Base-by-base conservation (phyloP, 1,140 invertebrate genomes). In the Aphidius gifuensis region DNA sequence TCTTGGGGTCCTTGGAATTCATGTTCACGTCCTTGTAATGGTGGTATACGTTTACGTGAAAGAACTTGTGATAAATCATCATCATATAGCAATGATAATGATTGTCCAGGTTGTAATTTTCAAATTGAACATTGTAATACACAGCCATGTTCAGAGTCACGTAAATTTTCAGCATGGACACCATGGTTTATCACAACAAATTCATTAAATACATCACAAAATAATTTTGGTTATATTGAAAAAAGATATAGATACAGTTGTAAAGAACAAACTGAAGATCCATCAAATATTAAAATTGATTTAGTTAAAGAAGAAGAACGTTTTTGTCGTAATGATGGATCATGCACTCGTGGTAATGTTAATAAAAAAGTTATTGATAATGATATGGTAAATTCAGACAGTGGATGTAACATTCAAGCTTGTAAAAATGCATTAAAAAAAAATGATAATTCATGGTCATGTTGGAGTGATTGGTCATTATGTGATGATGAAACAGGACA, bases 211-310 rank as follows among this genome's bases (percentile, higher is more conserved):
- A 73, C 78, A 69, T 79, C 74, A 44, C 82, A 81, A 58, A 73
- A 69, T 8, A 81, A 74, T 53, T 80, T 83, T 8, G 87, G 85
- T 5, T 85, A 87, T 50, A 85, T 85, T 6, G 90, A 94, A 71
- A 87, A 88, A 60, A 83, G 92, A 58, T 92, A 86, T 67, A 84
- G 90, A 60, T 93, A 91, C 69, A 81, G 85, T 9, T 96, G 93
- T 71, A 85, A 86, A 38, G 91, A 91, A 0, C 90, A 87, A 45
- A 89, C 89, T 0, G 81, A 87, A 4, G 87, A 92, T 69, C 79
- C 86, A 8, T 78, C 79, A n/a, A 72, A 69, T 47, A 77, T 89
- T 1, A 81, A 86, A 76, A 80, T 92, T 6, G 84, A 84, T 9
- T 70, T 88, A 9, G 82, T 85, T 7, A 92, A 90, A 69, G 90